These are phyloP conservation scores for Xestia rhomboidea DNA, from an alignment of 2,888 invertebrate species.

Conservation along the genomic window DNA sequence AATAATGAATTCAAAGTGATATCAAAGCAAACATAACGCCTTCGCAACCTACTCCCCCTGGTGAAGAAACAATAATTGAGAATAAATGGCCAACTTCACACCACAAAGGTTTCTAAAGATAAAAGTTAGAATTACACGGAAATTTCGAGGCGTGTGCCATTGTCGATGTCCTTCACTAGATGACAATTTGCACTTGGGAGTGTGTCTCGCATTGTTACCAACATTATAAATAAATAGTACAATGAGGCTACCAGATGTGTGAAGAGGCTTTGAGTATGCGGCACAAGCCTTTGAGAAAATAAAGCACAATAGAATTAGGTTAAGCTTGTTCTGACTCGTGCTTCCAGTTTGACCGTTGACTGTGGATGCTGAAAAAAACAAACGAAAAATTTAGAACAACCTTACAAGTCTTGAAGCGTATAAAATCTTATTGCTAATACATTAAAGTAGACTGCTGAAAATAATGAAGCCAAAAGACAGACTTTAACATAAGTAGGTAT, in stretches of 20 bases:
- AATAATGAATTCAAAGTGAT: conserved; percentile 72
- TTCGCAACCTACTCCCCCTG: conserved; percentile 78
- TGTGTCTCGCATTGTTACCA: conserved; percentile 80
- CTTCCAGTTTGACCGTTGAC: conserved; percentile 43
- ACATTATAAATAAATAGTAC: conserved; percentile 87
- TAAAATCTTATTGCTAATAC: background rate
- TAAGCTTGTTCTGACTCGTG: conserved; percentile 64
- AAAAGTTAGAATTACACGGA: conserved; percentile 89
- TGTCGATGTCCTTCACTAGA: conserved; percentile 84
- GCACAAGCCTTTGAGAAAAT: conserved; percentile 77
- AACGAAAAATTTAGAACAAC: background rate
- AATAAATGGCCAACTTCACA: conserved; percentile 87
- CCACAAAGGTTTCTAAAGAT: conserved; percentile 86
- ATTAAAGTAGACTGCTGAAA: too few relatives aligned
- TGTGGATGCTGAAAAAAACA: conserved; percentile 31
- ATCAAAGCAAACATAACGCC: conserved; percentile 88
- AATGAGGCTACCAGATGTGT: conserved; percentile 86
- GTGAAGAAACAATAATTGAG: conserved; percentile 85
- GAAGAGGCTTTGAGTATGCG: conserved; percentile 63
- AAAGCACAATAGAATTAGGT: conserved; percentile 62
- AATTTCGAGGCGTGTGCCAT: conserved; percentile 87
- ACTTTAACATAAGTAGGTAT: background rate
- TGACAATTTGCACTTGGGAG: conserved; percentile 88
- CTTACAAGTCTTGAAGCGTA: background rate
- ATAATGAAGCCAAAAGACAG: background rate